These are phyloP conservation scores for Anolis carolinensis DNA, from an alignment of 2,113 vertebrate species.

Conservation along the genomic window DNA sequence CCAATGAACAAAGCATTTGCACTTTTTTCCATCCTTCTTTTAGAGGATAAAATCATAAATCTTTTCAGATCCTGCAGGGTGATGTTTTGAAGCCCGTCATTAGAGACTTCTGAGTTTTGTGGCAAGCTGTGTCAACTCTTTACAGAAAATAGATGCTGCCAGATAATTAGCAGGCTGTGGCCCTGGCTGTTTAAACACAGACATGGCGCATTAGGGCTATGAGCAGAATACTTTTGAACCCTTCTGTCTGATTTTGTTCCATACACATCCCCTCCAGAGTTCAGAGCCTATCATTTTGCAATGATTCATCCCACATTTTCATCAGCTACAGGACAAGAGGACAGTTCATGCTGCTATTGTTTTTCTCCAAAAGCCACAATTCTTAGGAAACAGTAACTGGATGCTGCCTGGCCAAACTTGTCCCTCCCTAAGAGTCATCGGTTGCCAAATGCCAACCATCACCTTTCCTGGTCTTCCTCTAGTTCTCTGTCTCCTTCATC, in stretches of 20 bases:
- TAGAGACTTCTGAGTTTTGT: slow-evolving; percentile 55
- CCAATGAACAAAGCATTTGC: slow-evolving; percentile 45
- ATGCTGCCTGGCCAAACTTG: background rate
- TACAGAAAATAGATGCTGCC: slow-evolving; percentile 52
- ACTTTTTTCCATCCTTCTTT: slow-evolving; percentile 29
- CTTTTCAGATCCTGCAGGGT: slow-evolving; percentile 37
- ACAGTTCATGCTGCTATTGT: slow-evolving; percentile 39
- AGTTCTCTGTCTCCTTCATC: background rate
- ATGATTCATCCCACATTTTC: slow-evolving; percentile 53
- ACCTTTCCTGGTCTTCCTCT: background rate
- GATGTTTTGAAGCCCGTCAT: slow-evolving; percentile 35
- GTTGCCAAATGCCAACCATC: background rate
- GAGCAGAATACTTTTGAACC: slow-evolving; percentile 39
- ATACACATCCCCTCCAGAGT: slow-evolving; percentile 46
- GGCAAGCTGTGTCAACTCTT: slow-evolving; percentile 49
- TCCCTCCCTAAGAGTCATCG: background rate
- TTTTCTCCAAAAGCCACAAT: background rate
- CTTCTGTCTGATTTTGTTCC: slow-evolving; percentile 52
- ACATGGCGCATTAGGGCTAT: slow-evolving; percentile 34
- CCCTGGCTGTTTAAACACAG: slow-evolving; percentile 59
- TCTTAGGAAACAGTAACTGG: background rate
- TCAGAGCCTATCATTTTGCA: slow-evolving; percentile 45
- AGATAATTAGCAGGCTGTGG: slow-evolving; percentile 60
- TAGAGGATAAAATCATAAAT: slow-evolving; percentile 36
- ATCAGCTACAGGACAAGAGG: slow-evolving; percentile 34